A percentile compares a stretch with the other conserved stretches of the same genome.
These are phyloP conservation scores for Myodes glareolus DNA, from an alignment of 2,113 vertebrate species.

Conservation along the genomic window DNA sequence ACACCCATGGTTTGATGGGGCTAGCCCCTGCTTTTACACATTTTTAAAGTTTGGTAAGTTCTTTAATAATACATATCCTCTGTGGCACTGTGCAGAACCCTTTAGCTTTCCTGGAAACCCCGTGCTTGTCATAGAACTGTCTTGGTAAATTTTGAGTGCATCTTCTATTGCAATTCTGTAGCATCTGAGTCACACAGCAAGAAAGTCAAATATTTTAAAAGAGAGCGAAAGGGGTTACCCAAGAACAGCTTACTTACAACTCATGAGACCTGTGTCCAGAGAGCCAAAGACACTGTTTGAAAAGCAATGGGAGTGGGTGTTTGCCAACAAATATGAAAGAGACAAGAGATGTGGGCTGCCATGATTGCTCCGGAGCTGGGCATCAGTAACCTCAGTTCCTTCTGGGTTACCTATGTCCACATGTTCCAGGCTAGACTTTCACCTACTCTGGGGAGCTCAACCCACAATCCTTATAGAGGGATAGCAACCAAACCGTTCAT, in stretches of 20 bases:
- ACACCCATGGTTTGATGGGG: background rate
- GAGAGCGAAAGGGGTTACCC: background rate
- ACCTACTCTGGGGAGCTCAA: no score
- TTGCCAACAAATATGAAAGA: background rate
- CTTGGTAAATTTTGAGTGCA: background rate
- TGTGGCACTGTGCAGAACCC: background rate
- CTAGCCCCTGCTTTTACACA: background rate
- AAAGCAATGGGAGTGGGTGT: background rate
- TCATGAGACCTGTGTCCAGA: background rate
- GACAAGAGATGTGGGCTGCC: fast-evolving
- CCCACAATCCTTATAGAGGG: background rate
- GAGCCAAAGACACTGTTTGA: background rate
- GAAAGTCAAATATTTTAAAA: conserved; percentile 22
- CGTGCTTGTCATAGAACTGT: background rate
- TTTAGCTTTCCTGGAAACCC: background rate
- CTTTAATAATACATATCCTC: background rate
- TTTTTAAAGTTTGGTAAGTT: background rate
- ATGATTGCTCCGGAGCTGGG: background rate
- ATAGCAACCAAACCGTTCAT: background rate
- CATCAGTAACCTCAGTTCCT: background rate
- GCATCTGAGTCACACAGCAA: background rate
- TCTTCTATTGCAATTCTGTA: background rate
- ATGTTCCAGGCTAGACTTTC: background rate
- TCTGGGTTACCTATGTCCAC: background rate
- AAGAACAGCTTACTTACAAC: background rate